These are phyloP conservation scores for Drosophila falleni DNA, from an alignment of 2,888 invertebrate genomes.

Conservation along the genomic window DNA sequence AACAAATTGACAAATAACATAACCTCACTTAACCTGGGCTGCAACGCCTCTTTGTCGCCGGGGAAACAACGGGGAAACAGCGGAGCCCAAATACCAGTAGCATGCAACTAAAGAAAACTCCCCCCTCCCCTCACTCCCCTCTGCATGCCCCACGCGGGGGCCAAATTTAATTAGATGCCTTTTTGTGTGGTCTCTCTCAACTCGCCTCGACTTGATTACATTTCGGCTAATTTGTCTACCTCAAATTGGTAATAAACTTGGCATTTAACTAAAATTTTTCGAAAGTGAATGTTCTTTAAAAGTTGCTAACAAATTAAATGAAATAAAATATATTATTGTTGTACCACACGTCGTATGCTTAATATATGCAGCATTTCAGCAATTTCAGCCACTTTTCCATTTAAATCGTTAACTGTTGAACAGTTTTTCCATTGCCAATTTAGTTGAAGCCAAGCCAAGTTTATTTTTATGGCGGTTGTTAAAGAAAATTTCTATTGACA, in stretches of 20 bases:
- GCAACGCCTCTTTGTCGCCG: conserved; percentile 72
- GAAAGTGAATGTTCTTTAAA: conserved; percentile 15
- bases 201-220: conserved; percentile 5
- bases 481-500: conserved; percentile 39
- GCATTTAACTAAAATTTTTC: conserved; percentile 3
- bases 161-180: conserved; percentile 70
- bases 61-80: conserved; percentile 5
- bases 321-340: neutral
- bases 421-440: conserved; percentile 39
- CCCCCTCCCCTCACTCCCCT: neutral
- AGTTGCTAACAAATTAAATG: neutral
- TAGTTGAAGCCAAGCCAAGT: conserved; percentile 33
- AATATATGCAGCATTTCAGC: conserved; percentile 17
- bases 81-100: conserved; percentile 64
- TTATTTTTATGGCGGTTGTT: conserved; percentile 13
- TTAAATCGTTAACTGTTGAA: conserved; percentile 12
- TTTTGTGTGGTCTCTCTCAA: conserved; percentile 49
- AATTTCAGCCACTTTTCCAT: conserved; percentile 1
- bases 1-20: conserved; percentile 82
- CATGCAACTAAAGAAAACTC: conserved; percentile 8
- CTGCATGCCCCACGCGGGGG: neutral
- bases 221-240: conserved; percentile 10
- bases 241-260: conserved; percentile 24
- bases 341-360: conserved; percentile 49
- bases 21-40: conserved; percentile 78